Evolutionary conservation across 2,888 invertebrate species (phyloP).

Genomic region (Hoplodrina ambigua): DNA sequence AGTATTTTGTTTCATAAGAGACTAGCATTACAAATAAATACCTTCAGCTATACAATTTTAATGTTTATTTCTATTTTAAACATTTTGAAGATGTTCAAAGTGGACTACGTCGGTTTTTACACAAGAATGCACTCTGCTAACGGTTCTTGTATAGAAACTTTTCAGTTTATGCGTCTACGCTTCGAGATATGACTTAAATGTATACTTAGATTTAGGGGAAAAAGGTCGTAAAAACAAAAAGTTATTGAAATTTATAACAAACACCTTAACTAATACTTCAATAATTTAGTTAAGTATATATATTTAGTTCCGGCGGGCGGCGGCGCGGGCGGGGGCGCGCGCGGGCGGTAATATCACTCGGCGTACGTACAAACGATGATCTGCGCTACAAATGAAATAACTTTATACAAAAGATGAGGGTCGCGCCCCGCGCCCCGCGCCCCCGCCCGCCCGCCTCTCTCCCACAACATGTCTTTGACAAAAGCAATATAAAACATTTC

Average conservation of each 20-base stretch:
- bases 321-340: conserved; percentile 70
- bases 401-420: conserved; percentile 83
- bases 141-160: conserved; percentile 83
- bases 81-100: conserved; percentile 89
- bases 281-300: conserved; percentile 86
- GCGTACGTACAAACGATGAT: conserved; percentile 65
- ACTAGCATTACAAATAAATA: conserved; percentile 91
- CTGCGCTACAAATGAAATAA: conserved; percentile 80
- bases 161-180: conserved; percentile 87
- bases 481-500: conserved; percentile 90
- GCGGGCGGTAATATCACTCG: conserved; percentile 69
- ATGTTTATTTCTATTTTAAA: conserved; percentile 89
- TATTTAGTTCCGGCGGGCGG: conserved; percentile 68
- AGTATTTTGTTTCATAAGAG: conserved; percentile 90
- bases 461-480: conserved; percentile 81
- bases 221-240: conserved; percentile 90
- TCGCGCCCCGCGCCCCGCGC: conserved; percentile 58
- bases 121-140: conserved; percentile 76
- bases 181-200: conserved; percentile 90
- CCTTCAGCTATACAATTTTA: conserved; percentile 90
- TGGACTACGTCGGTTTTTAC: conserved; percentile 87
- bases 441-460: conserved; percentile 69
- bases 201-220: conserved; percentile 89
- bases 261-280: conserved; percentile 90
- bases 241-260: conserved; percentile 90